Conservation (phyloP, 2,888 invertebrate species). For the Steromphala cineraria region DNA sequence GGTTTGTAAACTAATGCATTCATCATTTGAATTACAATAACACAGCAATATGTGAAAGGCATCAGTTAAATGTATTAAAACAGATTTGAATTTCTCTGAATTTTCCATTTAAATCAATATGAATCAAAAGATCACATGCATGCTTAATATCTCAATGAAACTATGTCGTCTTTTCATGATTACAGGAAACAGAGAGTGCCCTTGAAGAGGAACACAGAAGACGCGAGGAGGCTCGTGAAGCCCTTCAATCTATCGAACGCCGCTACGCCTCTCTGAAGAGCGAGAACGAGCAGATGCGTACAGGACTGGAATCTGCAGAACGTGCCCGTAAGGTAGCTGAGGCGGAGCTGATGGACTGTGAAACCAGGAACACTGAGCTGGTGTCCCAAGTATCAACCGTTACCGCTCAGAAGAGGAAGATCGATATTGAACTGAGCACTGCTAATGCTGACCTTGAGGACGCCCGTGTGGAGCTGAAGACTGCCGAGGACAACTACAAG, state of each 20-base stretch:
- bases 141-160: not conserved
- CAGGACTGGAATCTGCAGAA: conserved; percentile 93
- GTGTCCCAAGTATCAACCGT: conserved; percentile 94
- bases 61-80: too few relatives aligned
- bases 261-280: conserved; percentile 97
- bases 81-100: too few relatives aligned
- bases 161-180: not conserved
- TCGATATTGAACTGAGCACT: conserved; percentile 98
- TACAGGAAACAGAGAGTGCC: conserved; percentile 87
- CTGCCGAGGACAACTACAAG: conserved; percentile 88
- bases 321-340: conserved; percentile 98
- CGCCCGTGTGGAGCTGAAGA: conserved; percentile 98
- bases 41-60: too few relatives aligned
- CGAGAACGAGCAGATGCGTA: conserved; percentile 98
- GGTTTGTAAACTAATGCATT: conserved; percentile 63
- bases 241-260: conserved; percentile 97
- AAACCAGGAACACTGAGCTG: conserved; percentile 98
- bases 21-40: not conserved
- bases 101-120: not conserved
- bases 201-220: conserved; percentile 99
- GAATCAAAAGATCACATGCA: not conserved
- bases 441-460: conserved; percentile 98
- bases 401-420: conserved; percentile 98
- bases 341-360: conserved; percentile 97
- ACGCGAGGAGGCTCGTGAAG: conserved; percentile 98